A percentile compares a stretch with the other conserved stretches of the same genome.
These are phyloP conservation scores for Decapterus maruadsi DNA, from an alignment of 2,797 vertebrate genomes.

Conservation along the genomic window DNA sequence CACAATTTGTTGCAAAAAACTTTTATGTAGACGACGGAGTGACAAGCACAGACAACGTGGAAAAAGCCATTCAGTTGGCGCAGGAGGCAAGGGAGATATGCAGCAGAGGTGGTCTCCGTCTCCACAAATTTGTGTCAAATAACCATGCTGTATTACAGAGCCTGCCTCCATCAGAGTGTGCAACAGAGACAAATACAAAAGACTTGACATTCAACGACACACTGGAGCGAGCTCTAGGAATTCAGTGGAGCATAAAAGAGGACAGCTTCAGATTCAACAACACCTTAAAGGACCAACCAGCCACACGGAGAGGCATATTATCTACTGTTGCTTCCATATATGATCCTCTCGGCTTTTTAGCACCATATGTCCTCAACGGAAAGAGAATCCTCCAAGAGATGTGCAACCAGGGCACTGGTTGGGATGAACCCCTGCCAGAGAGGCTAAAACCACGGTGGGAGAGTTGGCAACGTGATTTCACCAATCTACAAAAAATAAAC, in stretches of 20 bases:
- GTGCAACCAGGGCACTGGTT: background rate
- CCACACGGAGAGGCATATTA: background rate
- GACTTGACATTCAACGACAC: background rate
- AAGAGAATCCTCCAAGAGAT: constrained; percentile 10
- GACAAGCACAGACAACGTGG: background rate
- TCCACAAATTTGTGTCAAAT: constrained; percentile 5
- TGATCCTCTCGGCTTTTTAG: background rate
- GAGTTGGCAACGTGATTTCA: background rate
- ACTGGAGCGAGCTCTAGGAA: background rate
- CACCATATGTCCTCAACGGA: background rate
- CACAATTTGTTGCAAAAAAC: background rate
- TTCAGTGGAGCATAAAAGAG: background rate
- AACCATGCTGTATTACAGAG: too few relatives aligned
- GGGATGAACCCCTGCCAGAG: background rate
- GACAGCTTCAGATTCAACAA: constrained; percentile 5
- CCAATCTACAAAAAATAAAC: background rate
- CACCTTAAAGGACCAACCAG: constrained; percentile 12
- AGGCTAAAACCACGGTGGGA: background rate
- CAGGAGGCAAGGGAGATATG: background rate
- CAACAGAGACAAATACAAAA: background rate
- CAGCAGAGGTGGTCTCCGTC: too few relatives aligned
- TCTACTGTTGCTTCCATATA: background rate
- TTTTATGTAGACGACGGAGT: background rate
- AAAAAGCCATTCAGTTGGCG: background rate
- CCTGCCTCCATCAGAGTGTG: background rate